These are phyloP conservation scores for Lepidurus arcticus DNA, from an alignment of 1,140 invertebrate genomes.

Conservation along the genomic window DNA sequence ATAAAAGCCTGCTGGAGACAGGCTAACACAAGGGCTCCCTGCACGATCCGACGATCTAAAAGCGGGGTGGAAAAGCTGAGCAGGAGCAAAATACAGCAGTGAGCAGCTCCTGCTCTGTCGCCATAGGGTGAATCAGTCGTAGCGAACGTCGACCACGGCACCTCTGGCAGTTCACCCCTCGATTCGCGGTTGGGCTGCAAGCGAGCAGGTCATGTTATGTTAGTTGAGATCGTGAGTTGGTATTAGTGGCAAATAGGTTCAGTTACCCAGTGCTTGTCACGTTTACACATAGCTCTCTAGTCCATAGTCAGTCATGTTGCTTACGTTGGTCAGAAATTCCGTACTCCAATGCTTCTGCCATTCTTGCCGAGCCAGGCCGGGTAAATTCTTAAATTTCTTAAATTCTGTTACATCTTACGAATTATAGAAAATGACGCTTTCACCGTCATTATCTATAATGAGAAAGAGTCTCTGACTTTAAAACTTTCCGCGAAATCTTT, in stretches of 20 bases:
- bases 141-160: slow-evolving; percentile 2
- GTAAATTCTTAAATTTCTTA: not conserved
- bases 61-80: not conserved
- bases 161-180: slow-evolving; percentile 16
- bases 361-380: slow-evolving; percentile 61
- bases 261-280: slow-evolving; percentile 15
- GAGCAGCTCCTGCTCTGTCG: slow-evolving; percentile 20
- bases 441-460: slow-evolving; percentile 22
- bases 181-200: slow-evolving; percentile 7
- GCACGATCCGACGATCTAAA: slow-evolving; percentile 14
- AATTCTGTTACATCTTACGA: not conserved
- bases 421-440: slow-evolving; percentile 14
- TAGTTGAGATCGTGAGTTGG: slow-evolving; percentile 13
- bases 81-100: not conserved
- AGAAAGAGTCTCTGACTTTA: slow-evolving; percentile 5
- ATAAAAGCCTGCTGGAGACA: slow-evolving; percentile 13
- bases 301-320: slow-evolving; percentile 56
- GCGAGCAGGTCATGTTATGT: slow-evolving; percentile 17
- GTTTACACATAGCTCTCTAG: not conserved
- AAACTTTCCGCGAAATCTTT: slow-evolving; percentile 18
- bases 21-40: slow-evolving; percentile 16
- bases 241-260: slow-evolving; percentile 22
- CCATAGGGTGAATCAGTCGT: slow-evolving; percentile 18
- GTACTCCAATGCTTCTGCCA: slow-evolving; percentile 85
- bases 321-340: slow-evolving; percentile 75